Percentiles rank a stretch among this genome's conserved stretches.
phyloP scores from a whole-genome alignment of 2,113 vertebrate genomes.

The Nothoprocta pentlandii region DNA sequence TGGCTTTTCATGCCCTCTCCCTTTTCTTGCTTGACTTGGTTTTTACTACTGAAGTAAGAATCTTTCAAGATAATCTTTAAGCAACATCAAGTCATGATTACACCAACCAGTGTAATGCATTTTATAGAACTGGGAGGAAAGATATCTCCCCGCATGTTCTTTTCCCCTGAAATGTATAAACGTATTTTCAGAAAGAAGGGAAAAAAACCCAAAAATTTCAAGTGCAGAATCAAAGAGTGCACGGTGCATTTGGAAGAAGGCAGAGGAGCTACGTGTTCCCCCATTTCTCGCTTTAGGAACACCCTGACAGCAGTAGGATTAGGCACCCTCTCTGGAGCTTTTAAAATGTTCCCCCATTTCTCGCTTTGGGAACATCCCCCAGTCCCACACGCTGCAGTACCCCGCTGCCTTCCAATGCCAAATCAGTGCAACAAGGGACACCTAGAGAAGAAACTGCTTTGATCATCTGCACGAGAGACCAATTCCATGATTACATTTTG shows the following conservation, averaged over 20 bases:
- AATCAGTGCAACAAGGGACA: background rate
- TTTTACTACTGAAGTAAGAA: background rate
- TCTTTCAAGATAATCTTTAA: background rate
- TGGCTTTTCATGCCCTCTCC: background rate
- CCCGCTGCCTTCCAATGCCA: background rate
- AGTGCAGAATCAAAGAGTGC: slow-evolving; percentile 10
- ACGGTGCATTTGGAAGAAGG: background rate
- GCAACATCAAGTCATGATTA: background rate
- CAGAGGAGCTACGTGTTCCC: background rate
- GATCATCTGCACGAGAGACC: background rate
- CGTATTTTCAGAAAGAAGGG: background rate
- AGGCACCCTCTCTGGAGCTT: accelerated
- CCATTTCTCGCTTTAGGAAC: background rate
- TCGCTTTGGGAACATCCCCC: slow-evolving; percentile 27
- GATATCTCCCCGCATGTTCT: background rate
- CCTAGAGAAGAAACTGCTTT: background rate
- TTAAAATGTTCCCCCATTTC: background rate
- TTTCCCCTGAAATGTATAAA: slow-evolving; percentile 13
- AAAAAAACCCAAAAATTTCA: background rate
- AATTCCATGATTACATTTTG: background rate
- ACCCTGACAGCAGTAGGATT: background rate
- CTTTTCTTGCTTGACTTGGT: background rate
- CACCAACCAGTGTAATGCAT: background rate
- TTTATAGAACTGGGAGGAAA: slow-evolving; percentile 7
- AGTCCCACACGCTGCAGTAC: background rate